Evolutionary conservation across 2,888 invertebrate species (phyloP).

Genomic region (Dasysyrphus albostriatus): DNA sequence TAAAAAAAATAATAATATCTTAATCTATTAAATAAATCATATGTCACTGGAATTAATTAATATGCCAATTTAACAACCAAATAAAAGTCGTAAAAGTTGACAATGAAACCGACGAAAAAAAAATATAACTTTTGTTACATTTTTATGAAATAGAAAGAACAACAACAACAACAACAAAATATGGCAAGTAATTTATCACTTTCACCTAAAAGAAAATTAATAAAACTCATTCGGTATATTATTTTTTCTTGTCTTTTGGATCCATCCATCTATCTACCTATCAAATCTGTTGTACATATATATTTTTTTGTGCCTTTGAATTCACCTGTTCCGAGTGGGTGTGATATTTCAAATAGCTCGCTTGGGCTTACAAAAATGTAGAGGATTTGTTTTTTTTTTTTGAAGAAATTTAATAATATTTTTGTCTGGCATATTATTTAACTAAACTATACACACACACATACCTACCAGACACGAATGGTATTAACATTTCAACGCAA

Average conservation of each 20-base stretch:
- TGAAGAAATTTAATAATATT: conserved; percentile 5
- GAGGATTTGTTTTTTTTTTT: conserved; percentile 21
- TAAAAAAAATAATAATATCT: conserved; percentile 17
- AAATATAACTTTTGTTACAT: conserved; percentile 40
- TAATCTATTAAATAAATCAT: conserved; percentile 57
- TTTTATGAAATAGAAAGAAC: background rate
- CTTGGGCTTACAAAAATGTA: conserved; percentile 8
- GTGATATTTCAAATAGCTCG: conserved; percentile 58
- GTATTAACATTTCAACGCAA: conserved; percentile 61
- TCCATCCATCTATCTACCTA: conserved; percentile 38
- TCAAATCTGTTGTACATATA: conserved; percentile 31
- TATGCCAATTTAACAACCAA: conserved; percentile 67
- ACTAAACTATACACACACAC: background rate
- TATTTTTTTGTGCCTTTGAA: conserved; percentile 39
- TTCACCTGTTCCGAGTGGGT: conserved; percentile 73
- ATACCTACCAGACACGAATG: conserved; percentile 47
- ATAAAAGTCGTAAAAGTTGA: conserved; percentile 72
- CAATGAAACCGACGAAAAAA: conserved; percentile 53
- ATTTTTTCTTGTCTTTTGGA: background rate
- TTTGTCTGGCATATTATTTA: background rate
- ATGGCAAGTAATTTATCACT: conserved; percentile 38
- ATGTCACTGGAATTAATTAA: conserved; percentile 67
- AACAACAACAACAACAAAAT: conserved; percentile 25
- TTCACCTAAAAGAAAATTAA: conserved; percentile 47
- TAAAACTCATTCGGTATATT: conserved; percentile 26